Evolutionary conservation across 1,140 invertebrate species (phyloP).

Genomic region (Leptinotarsa defecta): DNA sequence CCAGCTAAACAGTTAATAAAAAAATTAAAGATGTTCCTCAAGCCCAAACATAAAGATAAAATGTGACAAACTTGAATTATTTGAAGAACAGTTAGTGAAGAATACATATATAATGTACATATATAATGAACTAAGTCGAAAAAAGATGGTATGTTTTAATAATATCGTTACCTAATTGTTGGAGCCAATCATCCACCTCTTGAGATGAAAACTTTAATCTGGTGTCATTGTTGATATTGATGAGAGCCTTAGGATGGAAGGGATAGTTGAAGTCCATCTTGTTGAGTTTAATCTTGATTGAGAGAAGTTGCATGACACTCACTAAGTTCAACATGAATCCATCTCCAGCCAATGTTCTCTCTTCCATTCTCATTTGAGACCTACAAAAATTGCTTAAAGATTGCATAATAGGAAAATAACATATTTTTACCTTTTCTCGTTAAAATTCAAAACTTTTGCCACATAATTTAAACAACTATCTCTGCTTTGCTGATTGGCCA

Average conservation of each 20-base stretch:
- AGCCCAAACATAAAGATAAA: neutral
- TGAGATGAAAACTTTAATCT: constrained; percentile 80
- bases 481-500: constrained; percentile 77
- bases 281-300: constrained; percentile 82
- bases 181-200: constrained; percentile 77
- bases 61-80: neutral
- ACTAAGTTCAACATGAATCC: constrained; percentile 95
- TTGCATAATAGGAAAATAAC: neutral
- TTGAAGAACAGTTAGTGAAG: neutral
- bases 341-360: constrained; percentile 82
- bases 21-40: too few relatives aligned
- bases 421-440: constrained; percentile 73
- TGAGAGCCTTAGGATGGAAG: constrained; percentile 78
- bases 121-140: neutral
- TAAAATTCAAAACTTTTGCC: constrained; percentile 73
- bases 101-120: neutral
- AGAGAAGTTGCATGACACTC: constrained; percentile 85
- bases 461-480: constrained; percentile 80
- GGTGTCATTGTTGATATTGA: constrained; percentile 84
- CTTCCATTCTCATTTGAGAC: constrained; percentile 87
- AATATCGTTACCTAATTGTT: constrained; percentile 42
- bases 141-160: neutral
- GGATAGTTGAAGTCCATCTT: constrained; percentile 86
- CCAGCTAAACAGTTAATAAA: too few relatives aligned
- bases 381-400: neutral